A percentile compares a stretch with the other conserved stretches of the same genome.
Evolutionary conservation across 1,140 invertebrate genomes (phyloP).

Genomic region (Elymnias hypermnestra): DNA sequence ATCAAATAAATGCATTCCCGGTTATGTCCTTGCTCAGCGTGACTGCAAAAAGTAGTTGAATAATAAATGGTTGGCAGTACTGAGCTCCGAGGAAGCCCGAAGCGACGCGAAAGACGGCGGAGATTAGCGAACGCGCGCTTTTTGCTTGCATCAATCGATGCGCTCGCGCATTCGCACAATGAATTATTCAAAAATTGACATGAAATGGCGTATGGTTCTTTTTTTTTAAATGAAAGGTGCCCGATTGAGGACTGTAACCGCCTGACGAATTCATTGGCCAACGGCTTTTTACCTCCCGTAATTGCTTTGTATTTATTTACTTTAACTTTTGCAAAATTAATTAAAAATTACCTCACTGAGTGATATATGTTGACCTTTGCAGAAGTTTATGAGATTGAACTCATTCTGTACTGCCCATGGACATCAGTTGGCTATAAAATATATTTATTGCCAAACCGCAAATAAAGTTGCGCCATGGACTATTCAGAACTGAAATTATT

Average conservation of each 20-base stretch:
- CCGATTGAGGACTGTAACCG: constrained; percentile 75
- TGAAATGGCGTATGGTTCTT: constrained; percentile 75
- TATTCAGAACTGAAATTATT: constrained; percentile 18
- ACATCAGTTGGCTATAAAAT: constrained; percentile 39
- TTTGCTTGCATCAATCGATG: constrained; percentile 75
- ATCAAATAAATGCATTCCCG: constrained; percentile 71
- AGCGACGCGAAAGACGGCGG: constrained; percentile 57
- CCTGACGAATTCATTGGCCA: constrained; percentile 74
- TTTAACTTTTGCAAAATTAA: constrained; percentile 19
- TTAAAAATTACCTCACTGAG: constrained; percentile 18
- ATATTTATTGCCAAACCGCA: constrained; percentile 60
- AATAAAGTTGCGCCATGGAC: constrained; percentile 48
- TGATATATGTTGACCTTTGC: constrained; percentile 15
- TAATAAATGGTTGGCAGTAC: constrained; percentile 70
- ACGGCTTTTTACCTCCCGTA: constrained; percentile 68
- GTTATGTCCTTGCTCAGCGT: constrained; percentile 71
- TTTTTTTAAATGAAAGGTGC: constrained; percentile 74
- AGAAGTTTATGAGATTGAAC: constrained; percentile 19
- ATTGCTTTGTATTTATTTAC: constrained; percentile 58
- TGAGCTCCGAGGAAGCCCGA: constrained; percentile 59
- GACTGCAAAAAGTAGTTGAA: constrained; percentile 72
- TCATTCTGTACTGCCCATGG: constrained; percentile 20
- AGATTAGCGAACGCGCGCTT: constrained; percentile 72
- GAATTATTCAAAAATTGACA: constrained; percentile 76
- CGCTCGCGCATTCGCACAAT: constrained; percentile 72